Evolutionary conservation across 2,113 vertebrate species (phyloP).

Genomic region (Columba janthina): DNA sequence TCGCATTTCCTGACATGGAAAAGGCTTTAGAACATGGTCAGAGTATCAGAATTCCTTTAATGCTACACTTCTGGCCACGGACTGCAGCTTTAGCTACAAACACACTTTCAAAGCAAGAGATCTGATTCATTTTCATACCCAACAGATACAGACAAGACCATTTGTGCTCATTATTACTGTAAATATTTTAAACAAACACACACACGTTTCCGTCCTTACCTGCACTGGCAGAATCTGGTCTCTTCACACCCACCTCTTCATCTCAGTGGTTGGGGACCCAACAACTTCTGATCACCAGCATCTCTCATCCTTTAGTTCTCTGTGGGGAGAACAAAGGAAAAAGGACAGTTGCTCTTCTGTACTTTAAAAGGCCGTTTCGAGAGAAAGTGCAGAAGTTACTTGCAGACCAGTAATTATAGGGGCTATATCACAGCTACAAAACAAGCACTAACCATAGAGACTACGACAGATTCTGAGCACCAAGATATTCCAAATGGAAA

Average conservation of each 20-base stretch:
- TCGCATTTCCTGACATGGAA: not conserved
- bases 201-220: not conserved
- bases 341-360: not conserved
- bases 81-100: not conserved
- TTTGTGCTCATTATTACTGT: not conserved
- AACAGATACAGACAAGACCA: not conserved
- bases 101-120: not conserved
- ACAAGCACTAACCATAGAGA: not conserved
- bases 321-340: too few species aligned
- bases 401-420: not conserved
- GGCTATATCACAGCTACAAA: not conserved
- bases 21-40: not conserved
- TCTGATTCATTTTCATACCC: not conserved
- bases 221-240: not conserved
- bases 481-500: not conserved
- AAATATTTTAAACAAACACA: not conserved
- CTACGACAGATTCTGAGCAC: not conserved
- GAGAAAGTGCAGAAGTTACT: not conserved
- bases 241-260: not conserved
- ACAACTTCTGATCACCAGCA: not conserved
- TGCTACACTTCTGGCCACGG: not conserved
- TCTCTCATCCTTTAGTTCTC: not conserved
- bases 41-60: not conserved
- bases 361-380: not conserved
- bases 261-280: too few species aligned